These are phyloP conservation scores for Balaeniceps rex DNA, from an alignment of 2,113 vertebrate genomes.

Conservation along the genomic window DNA sequence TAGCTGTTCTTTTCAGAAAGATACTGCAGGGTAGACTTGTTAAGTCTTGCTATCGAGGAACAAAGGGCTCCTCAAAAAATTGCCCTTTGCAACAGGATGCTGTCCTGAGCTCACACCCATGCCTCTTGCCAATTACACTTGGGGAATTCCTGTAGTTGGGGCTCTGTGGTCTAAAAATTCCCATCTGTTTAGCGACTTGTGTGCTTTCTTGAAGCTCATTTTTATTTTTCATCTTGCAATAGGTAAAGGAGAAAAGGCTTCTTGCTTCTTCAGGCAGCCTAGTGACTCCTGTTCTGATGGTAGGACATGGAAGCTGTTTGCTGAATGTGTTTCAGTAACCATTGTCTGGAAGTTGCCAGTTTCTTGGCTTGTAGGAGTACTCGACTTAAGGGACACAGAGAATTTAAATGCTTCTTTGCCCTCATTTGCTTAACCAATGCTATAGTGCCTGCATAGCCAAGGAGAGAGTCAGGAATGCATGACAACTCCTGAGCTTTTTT, in stretches of 20 bases:
- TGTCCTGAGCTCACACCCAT: background rate
- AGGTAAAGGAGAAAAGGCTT: background rate
- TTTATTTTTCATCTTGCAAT: background rate
- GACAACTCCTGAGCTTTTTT: background rate
- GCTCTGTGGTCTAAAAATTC: background rate
- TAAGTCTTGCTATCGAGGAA: background rate
- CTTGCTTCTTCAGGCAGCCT: background rate
- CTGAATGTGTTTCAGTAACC: background rate
- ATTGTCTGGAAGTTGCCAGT: background rate
- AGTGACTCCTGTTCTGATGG: background rate
- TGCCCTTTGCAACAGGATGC: background rate
- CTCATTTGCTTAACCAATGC: background rate
- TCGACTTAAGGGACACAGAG: background rate
- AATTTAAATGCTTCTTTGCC: background rate
- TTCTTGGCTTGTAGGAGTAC: background rate
- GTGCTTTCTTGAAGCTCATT: background rate
- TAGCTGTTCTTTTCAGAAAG: background rate
- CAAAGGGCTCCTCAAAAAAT: background rate
- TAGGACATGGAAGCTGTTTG: background rate
- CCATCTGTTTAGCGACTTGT: background rate
- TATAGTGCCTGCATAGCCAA: background rate
- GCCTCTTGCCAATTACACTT: background rate
- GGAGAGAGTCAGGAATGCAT: background rate
- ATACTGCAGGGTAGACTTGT: background rate
- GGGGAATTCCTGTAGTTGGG: background rate